Evolutionary conservation across 2,888 invertebrate species (phyloP), one percentile per base, ranked within the genome.

Genomic region (Cosmorhoe ocellata): DNA sequence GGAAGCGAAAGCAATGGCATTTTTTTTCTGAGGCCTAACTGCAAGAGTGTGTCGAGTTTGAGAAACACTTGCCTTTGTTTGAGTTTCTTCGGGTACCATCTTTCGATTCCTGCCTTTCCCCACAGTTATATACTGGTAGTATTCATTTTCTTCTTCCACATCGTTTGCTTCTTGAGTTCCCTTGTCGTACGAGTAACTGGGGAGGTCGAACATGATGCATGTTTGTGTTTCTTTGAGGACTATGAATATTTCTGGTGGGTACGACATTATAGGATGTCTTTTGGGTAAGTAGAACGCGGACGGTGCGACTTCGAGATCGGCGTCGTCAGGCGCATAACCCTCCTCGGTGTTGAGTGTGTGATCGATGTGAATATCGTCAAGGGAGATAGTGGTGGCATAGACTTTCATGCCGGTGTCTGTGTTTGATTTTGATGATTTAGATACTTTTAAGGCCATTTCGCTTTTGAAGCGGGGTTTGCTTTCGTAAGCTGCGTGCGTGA

Each of bases 31-130:
- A 0, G 91, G 89, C 14, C 90, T 81, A 1, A 88, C 86, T 0
- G 93, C 91, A 24, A 93, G 89, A 0, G 94, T 94, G 49, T 92
- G 91, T 9, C 94, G 87, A 0, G 93, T 91, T 74, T 95, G 96
- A 8, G 85, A 87, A 4, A 94, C 81, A 22, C 87, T 76, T 33
- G 84, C 86, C 26, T 88, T 79, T 0, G 95, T 96, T 81, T 96
- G 96, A 0, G 94, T 92, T 75, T 94, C 95, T 6, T 93, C 91
- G n/a, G 90, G 79, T 0, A 93, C 83, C 63, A 92, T 91, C 72
- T 94, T 94, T 5, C 94, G 86, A 60, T 93, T 92, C 36, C 93
- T 91, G 0, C 94, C 95, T 63, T 92, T 92, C 0, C 94, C 95
- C 0, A 90, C 82, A 0, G 94, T 94, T 13, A 95, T 87, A 64